These are phyloP conservation scores for Anguilla japonica DNA, from an alignment of 2,113 vertebrate genomes.

Conservation along the genomic window DNA sequence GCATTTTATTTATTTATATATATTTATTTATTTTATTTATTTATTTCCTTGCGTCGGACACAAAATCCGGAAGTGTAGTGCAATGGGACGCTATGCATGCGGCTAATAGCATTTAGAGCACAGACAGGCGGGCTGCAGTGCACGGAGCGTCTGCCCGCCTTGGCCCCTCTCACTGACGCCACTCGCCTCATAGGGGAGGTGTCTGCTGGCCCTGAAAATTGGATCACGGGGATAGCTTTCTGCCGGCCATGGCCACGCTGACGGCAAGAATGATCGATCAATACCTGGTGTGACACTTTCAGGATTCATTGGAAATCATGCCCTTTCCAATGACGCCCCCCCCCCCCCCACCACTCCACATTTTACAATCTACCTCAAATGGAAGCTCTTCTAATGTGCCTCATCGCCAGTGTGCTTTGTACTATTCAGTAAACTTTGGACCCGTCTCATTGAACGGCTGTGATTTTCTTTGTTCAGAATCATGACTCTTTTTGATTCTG, in stretches of 20 bases:
- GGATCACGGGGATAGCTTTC: constrained; percentile 85
- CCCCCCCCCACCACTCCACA: constrained; percentile 67
- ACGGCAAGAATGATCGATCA: constrained; percentile 85
- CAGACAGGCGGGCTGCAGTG: constrained; percentile 34
- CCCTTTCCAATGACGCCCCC: constrained; percentile 71
- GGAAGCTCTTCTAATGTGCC: constrained; percentile 58
- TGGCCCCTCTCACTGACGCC: constrained; percentile 65
- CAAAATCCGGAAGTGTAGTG: constrained; percentile 38
- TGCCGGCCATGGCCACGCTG: constrained; percentile 76
- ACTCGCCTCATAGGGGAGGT: constrained; percentile 74
- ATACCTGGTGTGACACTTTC: constrained; percentile 77
- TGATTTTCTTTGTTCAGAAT: neutral
- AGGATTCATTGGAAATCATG: constrained; percentile 75
- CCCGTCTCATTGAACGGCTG: neutral
- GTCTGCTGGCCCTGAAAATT: constrained; percentile 87
- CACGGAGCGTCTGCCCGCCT: constrained; percentile 25
- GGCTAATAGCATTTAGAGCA: constrained; percentile 41
- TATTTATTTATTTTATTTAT: neutral
- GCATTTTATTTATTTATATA: constrained; percentile 11
- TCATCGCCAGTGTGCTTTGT: constrained; percentile 52
- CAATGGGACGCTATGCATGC: constrained; percentile 28
- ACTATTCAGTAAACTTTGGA: constrained; percentile 18
- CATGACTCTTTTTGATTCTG: neutral
- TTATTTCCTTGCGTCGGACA: constrained; percentile 37
- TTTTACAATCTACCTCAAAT: constrained; percentile 63